A percentile compares a stretch with the other conserved stretches of the same genome.
Evolutionary conservation across 2,797 vertebrate species (phyloP).

Genomic region (Sebastes iracundus): DNA sequence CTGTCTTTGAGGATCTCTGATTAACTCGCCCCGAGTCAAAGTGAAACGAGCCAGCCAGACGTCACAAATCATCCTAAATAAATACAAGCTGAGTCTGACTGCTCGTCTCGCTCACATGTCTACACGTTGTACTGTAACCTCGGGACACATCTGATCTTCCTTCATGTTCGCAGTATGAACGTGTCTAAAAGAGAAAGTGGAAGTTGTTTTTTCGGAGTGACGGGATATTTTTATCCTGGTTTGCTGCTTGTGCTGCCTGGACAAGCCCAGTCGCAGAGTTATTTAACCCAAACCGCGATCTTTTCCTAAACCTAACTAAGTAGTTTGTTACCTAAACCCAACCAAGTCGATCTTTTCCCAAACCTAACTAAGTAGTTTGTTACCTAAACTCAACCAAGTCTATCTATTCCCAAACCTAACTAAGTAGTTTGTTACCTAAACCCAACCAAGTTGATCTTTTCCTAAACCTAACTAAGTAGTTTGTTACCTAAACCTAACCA

Average conservation of each 20-base stretch:
- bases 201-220: not conserved
- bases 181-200: not conserved
- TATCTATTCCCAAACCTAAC: too few species aligned
- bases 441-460: too few species aligned
- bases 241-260: not conserved
- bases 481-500: too few species aligned
- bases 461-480: too few species aligned
- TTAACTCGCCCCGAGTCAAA: not conserved
- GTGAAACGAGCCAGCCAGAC: constrained; percentile 1
- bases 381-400: too few species aligned
- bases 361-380: too few species aligned
- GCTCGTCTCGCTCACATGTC: constrained; percentile 6
- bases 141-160: not conserved
- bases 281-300: too few species aligned
- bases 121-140: not conserved
- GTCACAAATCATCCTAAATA: constrained; percentile 33
- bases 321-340: too few species aligned
- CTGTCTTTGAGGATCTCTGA: constrained; percentile 10
- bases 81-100: not conserved
- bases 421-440: too few species aligned
- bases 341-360: too few species aligned
- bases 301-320: too few species aligned
- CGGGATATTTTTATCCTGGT: not conserved
- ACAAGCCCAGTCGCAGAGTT: too few species aligned
- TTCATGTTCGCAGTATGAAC: not conserved